A percentile compares a stretch with the other conserved stretches of the same genome.
phyloP scores from a whole-genome alignment of 1,140 invertebrate species.

The Aphelinus atriplicis region DNA sequence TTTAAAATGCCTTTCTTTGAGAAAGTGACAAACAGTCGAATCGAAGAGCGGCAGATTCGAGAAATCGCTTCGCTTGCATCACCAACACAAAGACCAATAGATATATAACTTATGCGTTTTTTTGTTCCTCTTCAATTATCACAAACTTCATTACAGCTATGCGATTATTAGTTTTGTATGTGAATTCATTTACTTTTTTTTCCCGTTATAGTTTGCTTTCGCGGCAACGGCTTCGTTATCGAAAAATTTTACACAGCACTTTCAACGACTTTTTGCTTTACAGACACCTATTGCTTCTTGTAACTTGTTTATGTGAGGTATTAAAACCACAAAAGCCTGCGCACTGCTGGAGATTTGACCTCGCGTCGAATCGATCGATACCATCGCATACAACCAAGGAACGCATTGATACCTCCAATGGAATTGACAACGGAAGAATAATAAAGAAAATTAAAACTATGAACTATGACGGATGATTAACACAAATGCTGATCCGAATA shows the following conservation, averaged over 20 bases:
- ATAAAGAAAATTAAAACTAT: background rate
- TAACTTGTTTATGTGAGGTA: background rate
- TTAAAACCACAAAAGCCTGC: conserved; percentile 1
- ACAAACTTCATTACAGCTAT: conserved; percentile 22
- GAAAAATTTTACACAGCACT: conserved; percentile 4
- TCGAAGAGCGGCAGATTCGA: conserved; percentile 34
- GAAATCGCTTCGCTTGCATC: conserved; percentile 28
- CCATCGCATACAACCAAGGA: background rate
- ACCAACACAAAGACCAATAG: conserved; percentile 18
- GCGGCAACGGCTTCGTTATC: conserved; percentile 14
- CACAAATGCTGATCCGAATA: too few species aligned
- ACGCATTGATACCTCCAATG: background rate
- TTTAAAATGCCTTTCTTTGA: conserved; percentile 25
- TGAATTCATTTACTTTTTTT: conserved; percentile 1
- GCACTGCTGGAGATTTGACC: background rate
- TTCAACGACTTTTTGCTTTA: background rate
- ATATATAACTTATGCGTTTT: conserved; percentile 3
- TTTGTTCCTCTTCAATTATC: conserved; percentile 28
- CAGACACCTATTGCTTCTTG: conserved; percentile 7
- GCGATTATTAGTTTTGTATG: conserved; percentile 21
- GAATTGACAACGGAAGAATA: background rate
- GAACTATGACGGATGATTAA: too few species aligned
- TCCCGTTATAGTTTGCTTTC: background rate
- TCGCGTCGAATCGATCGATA: background rate
- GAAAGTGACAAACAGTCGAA: conserved; percentile 15